Evolutionary conservation across 2,113 vertebrate genomes (phyloP).

Genomic region (Brachyhypopomus gauderio): DNA sequence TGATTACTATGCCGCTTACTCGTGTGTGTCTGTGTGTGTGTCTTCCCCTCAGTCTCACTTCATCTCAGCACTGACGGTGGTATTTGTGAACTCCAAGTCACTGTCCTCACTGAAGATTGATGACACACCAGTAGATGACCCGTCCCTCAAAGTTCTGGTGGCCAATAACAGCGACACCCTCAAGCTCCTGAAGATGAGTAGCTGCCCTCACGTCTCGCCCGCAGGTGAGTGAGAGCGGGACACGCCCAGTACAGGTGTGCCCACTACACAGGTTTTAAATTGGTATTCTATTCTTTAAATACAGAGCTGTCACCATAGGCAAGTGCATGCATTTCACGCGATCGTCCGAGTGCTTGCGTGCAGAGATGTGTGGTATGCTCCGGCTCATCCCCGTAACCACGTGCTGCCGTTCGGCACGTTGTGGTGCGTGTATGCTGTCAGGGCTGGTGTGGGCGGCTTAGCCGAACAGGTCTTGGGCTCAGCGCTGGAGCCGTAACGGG

Average conservation of each 20-base stretch:
- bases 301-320: too few species aligned
- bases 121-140: constrained; percentile 72
- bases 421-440: too few species aligned
- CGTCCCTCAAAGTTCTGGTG: constrained; percentile 69
- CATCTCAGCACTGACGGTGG: constrained; percentile 95
- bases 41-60: constrained; percentile 79
- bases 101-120: constrained; percentile 95
- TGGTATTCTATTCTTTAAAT: too few species aligned
- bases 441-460: too few species aligned
- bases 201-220: constrained; percentile 89
- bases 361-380: too few species aligned
- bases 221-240: constrained; percentile 71
- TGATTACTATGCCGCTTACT: neutral
- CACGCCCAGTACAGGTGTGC: neutral
- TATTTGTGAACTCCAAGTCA: constrained; percentile 98
- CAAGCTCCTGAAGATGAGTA: constrained; percentile 96
- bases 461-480: too few species aligned
- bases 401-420: too few species aligned
- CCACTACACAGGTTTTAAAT: too few species aligned
- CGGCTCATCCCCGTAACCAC: too few species aligned
- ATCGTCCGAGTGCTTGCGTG: too few species aligned
- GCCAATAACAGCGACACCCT: constrained; percentile 96
- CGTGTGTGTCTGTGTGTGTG: neutral
- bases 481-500: too few species aligned
- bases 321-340: too few species aligned